phyloP scores from a whole-genome alignment of 2,113 vertebrate species.

The Macaca mulatta region DNA sequence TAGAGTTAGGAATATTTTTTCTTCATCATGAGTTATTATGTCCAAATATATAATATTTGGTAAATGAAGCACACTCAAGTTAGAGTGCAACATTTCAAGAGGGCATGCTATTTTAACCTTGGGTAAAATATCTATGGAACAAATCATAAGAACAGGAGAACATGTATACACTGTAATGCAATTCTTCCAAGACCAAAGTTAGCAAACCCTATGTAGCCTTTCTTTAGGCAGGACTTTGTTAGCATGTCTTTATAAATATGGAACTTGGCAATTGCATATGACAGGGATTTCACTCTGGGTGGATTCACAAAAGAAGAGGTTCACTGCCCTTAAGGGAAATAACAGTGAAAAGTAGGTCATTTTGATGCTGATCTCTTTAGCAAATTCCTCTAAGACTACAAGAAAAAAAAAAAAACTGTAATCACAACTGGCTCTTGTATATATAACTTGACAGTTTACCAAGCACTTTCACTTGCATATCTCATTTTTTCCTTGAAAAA shows the following conservation, averaged over 20 bases:
- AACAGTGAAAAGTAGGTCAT: conserved; percentile 68
- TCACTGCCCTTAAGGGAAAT: conserved; percentile 57
- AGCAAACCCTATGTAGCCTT: not conserved
- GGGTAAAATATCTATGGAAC: not conserved
- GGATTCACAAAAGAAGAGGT: conserved; percentile 43
- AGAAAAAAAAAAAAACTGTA: not conserved
- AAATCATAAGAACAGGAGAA: not conserved
- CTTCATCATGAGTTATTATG: not conserved
- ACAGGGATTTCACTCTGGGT: conserved; percentile 39
- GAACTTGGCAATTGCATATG: conserved; percentile 38
- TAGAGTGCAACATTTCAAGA: not conserved
- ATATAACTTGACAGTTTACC: conserved; percentile 50
- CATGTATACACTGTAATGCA: not conserved
- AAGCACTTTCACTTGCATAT: conserved; percentile 11
- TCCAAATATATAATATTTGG: not conserved
- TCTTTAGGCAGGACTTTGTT: conserved; percentile 3
- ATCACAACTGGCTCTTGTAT: not conserved
- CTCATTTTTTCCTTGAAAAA: conserved; percentile 60
- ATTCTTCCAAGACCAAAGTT: not conserved
- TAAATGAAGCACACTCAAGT: not conserved
- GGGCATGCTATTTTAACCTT: not conserved
- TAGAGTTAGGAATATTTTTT: not conserved
- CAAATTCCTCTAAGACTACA: conserved; percentile 36
- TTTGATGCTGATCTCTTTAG: conserved; percentile 8
- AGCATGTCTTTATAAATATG: conserved; percentile 50